Evolutionary conservation across 2,888 invertebrate genomes (phyloP), one percentile per base, ranked within the genome.

Genomic region (Digitonthophagus gazella): DNA sequence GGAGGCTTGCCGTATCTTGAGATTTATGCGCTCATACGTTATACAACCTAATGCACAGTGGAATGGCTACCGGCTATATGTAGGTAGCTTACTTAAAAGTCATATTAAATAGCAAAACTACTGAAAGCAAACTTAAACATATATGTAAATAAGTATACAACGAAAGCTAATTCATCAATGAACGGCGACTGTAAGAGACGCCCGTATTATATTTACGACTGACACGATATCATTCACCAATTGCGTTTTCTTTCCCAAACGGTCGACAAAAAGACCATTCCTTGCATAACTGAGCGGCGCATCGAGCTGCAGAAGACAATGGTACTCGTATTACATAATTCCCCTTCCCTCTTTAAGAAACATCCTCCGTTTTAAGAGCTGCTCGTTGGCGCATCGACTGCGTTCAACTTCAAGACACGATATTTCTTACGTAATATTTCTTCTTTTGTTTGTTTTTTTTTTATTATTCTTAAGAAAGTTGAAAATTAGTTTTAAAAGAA

Each of bases 361-460:
- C 64, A 56, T 57, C 64, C 64, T 64, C 56, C 64, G 64, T 55
- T 22, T 67, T 64, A 67, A 67, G 11, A 44, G 28, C 28, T 44
- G 8, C 28, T 44, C 28, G 28, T 44, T 11, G 28, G 6, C 28
- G 28, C 28, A n/a, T n/a, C 28, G 28, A 44, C 28, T 6, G 6
- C 28, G 28, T 44, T 44, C 28, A 44, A 44, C 28, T 44, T 44
- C 28, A 44, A 44, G 28, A 44, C 28, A 5, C 8, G 6, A 44
- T 44, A 44, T 44, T 11, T 6, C 28, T 44, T 44, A 44, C 28
- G 28, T 44, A 44, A 44, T 44, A 11, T 8, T 44, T 44, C 11
- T 44, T 44, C n/a, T 44, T 44, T 3, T 44, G 8, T 3, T 44
- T 44, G 6, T 44, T 44, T 44, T 3, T 44, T 11, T 44, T 44